phyloP scores from a whole-genome alignment of 35 echinoderm and acorn worm genomes.

The Stichopus chloronotus region DNA sequence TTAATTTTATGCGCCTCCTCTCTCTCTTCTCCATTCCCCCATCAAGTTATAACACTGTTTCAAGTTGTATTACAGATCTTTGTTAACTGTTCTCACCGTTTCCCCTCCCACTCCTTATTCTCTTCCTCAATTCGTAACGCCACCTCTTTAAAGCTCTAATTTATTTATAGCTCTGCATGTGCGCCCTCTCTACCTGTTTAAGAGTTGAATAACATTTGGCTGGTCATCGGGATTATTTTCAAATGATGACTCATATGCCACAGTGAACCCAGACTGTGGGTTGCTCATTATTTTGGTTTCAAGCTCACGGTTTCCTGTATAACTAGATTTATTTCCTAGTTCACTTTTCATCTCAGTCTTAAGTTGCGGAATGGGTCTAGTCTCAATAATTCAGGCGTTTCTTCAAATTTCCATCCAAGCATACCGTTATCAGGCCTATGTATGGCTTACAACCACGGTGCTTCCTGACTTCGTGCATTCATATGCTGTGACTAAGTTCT shows the following conservation, averaged over 20 bases:
- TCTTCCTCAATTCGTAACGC: no score
- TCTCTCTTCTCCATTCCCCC: no score
- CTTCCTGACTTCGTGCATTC: no score
- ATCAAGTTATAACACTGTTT: no score
- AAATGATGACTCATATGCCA: neutral
- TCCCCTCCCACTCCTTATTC: no score
- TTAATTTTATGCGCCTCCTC: no score
- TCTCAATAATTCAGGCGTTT: neutral
- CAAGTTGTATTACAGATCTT: no score
- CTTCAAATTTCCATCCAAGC: neutral
- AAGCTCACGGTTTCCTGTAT: neutral
- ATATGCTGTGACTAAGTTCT: no score
- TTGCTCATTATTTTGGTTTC: neutral
- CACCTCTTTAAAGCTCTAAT: no score
- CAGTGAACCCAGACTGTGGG: neutral
- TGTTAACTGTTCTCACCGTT: no score
- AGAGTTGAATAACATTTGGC: neutral
- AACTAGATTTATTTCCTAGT: neutral
- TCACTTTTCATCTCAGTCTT: neutral
- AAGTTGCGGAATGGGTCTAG: neutral
- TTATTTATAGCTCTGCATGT: no score
- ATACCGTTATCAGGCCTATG: neutral
- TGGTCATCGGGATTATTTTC: neutral
- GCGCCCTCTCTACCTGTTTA: neutral
- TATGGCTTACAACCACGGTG: neutral